Evolutionary conservation across 2,888 invertebrate species (phyloP), one percentile per base, ranked within the genome.

Genomic region (Diaphora mendica): DNA sequence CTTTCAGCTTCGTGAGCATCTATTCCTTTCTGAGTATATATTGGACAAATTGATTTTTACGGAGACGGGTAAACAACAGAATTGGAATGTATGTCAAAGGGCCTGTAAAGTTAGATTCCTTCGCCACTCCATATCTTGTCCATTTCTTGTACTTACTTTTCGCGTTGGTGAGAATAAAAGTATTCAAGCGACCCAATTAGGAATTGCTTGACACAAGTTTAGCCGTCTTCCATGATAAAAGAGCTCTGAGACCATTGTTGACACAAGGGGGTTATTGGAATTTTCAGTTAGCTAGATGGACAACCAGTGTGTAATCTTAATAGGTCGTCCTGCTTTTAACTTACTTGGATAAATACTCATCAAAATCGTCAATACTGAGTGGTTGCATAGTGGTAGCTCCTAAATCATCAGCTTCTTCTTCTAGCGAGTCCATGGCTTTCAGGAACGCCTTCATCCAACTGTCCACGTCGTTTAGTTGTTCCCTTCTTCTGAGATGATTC

Each of bases 401-500:
- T 70, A 98, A 97, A 79, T 98, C 98, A 84, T 98, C 98, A n/a
- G 96, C 96, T 79, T 97, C 97, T 84, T 98, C 98, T 82, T 97
- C 97, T 66, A 98, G 91, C 0, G 98, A 98, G 73, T 98, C 98
- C 97, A 98, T 98, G 0, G 98, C 98, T 84, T 98, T 97, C 64
- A 98, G 96, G 94, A 98, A 98, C 3, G 97, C 97, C 86, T 97
- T 97, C 97, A 98, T 98, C 98, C 98, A 98, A 89, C 97, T 97
- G 91, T 98, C 97, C 0, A 98, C 98, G 91, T 98, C 98, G 87
- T 98, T 97, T 62, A 97, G 95, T 87, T 97, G 97, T 88, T 98
- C 98, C 13, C 98, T 96, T 65, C 98, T 96, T 75, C 98, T 95
- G 62, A 98, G 93, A 86, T 98, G 97, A 85, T 98, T 98, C 98